Base-by-base conservation (phyloP, 2,113 vertebrate species). In the Anguilla japonica region DNA sequence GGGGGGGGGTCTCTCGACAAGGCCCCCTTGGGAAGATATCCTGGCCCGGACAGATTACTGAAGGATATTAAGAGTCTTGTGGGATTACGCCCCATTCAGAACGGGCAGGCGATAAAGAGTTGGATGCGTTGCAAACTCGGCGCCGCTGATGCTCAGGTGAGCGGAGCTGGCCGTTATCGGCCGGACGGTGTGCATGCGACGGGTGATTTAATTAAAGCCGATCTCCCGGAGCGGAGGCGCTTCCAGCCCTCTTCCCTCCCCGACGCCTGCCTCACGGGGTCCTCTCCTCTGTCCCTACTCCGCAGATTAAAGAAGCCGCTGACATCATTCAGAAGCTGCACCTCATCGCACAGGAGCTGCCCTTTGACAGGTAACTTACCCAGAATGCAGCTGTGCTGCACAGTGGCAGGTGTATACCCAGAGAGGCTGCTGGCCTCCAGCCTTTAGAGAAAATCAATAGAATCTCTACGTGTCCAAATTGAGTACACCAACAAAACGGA, bases 261-360 rank as follows among this genome's bases (percentile, higher is more conserved):
- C 18, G 26, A 78, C 67, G 43, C 29, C 29, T 26, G 80, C 40
- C 40, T 81, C 80, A 43, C 18, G 26, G 13, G 20, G 20, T 88
- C 90, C 84, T 89, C 90, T 41, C 84, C 83, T 90, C 83, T 78
- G 63, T 22, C 56, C 79, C 75, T 75, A 41, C 40, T 53, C 29
- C 87, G 88, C 94, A 99, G 98, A 99, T 99, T 96, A 98, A 99
- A 93, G 98, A 99, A 88, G 98, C 98, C 91, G 98, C 98, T 92
- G 98, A 99, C 94, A 99, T 99, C 91, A 99, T 99, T 96, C 98
- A 99, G 95, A 99, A 99, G 92, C 95, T 99, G 88, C 98, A 99
- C 92, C 95, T 99, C 94, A 99, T 99, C 89, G 98, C 98, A 85
- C 98, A 99, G 92, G 98, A 99, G 91, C 95, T 99, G 93, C 98